phyloP scores from a whole-genome alignment of 1,140 invertebrate genomes.

The Melanaphis sacchari region DNA sequence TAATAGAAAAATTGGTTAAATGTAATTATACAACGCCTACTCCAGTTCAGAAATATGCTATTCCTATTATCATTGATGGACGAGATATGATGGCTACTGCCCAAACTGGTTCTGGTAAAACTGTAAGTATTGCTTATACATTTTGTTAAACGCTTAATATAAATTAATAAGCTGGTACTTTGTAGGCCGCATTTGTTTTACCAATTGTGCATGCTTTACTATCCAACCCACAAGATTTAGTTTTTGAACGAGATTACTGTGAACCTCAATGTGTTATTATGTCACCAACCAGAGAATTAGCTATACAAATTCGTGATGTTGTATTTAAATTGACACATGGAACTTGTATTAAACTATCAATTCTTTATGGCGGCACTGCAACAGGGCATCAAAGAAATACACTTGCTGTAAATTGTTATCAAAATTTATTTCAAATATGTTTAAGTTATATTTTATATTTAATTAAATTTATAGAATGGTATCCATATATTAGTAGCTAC shows the following conservation, averaged over 20 bases:
- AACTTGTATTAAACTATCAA: constrained; percentile 76
- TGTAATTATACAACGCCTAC: constrained; percentile 87
- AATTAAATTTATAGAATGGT: constrained; percentile 65
- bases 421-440: background rate
- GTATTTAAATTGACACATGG: constrained; percentile 82
- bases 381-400: constrained; percentile 59
- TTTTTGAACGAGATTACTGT: constrained; percentile 38
- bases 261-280: constrained; percentile 58
- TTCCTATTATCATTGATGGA: constrained; percentile 80
- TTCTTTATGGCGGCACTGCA: constrained; percentile 87
- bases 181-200: constrained; percentile 84
- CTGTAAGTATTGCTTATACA: constrained; percentile 67
- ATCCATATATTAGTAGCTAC: constrained; percentile 93
- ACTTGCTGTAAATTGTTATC: constrained; percentile 24
- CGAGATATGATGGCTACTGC: constrained; percentile 96
- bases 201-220: constrained; percentile 80
- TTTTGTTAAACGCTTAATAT: too few species aligned
- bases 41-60: constrained; percentile 89
- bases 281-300: constrained; percentile 89
- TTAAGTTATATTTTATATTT: background rate
- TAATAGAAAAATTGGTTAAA: constrained; percentile 81
- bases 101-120: constrained; percentile 97
- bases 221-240: constrained; percentile 21
- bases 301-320: constrained; percentile 86
- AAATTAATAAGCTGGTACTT: background rate